A percentile compares a stretch with the other conserved stretches of the same genome.
Conservation (phyloP, 2,113 vertebrate genomes). For the Azemiops feae region DNA sequence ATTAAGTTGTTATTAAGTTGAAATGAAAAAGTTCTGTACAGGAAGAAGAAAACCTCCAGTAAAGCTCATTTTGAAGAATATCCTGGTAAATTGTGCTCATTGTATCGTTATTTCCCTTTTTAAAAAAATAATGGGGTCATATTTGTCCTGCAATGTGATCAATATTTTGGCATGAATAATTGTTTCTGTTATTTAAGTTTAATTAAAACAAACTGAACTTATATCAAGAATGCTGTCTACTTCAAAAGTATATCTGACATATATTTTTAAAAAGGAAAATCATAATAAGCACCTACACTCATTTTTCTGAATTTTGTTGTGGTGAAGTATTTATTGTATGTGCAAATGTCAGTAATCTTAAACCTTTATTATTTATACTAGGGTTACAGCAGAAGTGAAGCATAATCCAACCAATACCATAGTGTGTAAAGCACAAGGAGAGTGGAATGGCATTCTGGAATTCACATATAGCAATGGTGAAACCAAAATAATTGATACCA, state of each 20-base stretch:
- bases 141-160: neutral
- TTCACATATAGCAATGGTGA: conserved; percentile 92
- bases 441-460: conserved; percentile 92
- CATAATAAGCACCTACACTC: neutral
- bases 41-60: neutral
- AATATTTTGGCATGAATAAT: neutral
- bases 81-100: neutral
- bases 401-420: conserved; percentile 88
- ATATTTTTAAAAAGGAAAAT: neutral
- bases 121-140: neutral
- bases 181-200: neutral
- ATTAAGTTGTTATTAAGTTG: neutral
- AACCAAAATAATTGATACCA: conserved; percentile 90
- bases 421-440: conserved; percentile 91
- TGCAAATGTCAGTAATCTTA: neutral
- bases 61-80: neutral
- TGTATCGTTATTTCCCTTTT: neutral
- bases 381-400: conserved; percentile 93
- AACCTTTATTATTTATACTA: conserved; percentile 39
- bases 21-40: neutral
- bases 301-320: neutral
- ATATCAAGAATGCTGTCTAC: neutral
- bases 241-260: neutral
- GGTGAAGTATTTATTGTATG: neutral
- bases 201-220: neutral